Evolutionary conservation across 2,113 vertebrate genomes (phyloP).

Genomic region (Oreochromis aureus): DNA sequence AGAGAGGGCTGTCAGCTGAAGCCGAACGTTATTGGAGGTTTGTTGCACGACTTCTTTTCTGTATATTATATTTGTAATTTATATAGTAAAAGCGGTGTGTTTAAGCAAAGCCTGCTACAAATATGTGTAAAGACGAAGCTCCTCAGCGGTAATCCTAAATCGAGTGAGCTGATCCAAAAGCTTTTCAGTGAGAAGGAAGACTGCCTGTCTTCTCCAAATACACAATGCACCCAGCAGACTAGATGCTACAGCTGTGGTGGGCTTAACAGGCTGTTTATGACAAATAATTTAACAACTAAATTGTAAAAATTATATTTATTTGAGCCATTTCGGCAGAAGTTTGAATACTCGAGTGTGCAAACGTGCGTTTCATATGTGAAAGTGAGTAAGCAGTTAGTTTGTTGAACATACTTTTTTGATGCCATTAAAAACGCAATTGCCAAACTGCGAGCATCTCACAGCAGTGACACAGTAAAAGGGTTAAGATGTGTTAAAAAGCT

Average conservation of each 20-base stretch:
- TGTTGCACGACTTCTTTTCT: neutral
- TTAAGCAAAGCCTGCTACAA: neutral
- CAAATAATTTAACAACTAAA: neutral
- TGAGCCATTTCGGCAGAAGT: neutral
- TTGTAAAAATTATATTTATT: neutral
- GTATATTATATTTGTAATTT: neutral
- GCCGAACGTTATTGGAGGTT: neutral
- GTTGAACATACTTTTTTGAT: neutral
- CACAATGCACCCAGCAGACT: neutral
- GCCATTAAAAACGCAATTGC: neutral
- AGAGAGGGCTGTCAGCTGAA: neutral
- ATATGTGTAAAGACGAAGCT: neutral
- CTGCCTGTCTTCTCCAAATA: neutral
- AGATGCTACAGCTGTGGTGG: neutral
- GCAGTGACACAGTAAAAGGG: neutral
- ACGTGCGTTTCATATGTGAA: constrained; percentile 16
- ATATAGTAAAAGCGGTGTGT: neutral
- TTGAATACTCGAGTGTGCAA: neutral
- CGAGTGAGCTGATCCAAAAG: neutral
- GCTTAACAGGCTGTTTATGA: neutral
- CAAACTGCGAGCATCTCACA: neutral
- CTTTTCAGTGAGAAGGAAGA: neutral
- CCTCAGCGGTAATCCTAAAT: neutral
- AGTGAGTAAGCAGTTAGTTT: neutral
- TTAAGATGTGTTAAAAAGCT: neutral